Percentiles rank a stretch among this genome's conserved stretches.
Conservation (phyloP, 1,140 invertebrate genomes). For the Trichonephila inaurata region DNA sequence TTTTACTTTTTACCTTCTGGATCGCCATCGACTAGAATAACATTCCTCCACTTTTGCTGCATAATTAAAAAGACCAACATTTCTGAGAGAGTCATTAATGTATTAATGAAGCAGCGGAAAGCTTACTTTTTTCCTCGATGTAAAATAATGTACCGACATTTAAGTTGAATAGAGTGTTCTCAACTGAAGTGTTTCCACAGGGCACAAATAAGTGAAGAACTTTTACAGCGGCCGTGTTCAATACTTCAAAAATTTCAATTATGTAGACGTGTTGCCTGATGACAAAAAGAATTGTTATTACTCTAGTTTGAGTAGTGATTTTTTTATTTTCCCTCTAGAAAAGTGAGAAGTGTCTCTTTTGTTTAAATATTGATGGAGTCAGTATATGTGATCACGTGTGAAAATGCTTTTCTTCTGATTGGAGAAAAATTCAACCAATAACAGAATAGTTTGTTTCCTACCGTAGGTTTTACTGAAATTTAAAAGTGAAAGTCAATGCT, state of each 20-base stretch:
- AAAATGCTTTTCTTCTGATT: neutral
- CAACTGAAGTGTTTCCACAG: neutral
- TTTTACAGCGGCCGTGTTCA: neutral
- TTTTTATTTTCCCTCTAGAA: neutral
- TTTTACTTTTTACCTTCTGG: neutral
- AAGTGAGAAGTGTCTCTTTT: neutral
- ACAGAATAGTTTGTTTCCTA: neutral
- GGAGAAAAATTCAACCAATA: neutral
- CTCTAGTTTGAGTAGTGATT: neutral
- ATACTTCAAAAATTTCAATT: neutral
- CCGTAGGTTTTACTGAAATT: no score
- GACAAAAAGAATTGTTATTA: neutral
- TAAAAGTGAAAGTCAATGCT: no score
- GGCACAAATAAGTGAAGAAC: neutral
- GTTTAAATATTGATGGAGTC: neutral
- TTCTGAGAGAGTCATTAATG: constrained; percentile 39
- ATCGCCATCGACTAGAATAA: constrained; percentile 4
- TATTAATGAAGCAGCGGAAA: neutral
- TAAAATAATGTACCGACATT: neutral
- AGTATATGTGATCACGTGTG: neutral
- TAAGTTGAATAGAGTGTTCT: neutral
- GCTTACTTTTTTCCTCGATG: neutral
- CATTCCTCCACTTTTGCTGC: constrained; percentile 37
- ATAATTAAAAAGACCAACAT: constrained; percentile 41
- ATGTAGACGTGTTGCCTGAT: neutral